phyloP scores from a whole-genome alignment of 2,797 vertebrate species.

The Phrynocephalus forsythii region DNA sequence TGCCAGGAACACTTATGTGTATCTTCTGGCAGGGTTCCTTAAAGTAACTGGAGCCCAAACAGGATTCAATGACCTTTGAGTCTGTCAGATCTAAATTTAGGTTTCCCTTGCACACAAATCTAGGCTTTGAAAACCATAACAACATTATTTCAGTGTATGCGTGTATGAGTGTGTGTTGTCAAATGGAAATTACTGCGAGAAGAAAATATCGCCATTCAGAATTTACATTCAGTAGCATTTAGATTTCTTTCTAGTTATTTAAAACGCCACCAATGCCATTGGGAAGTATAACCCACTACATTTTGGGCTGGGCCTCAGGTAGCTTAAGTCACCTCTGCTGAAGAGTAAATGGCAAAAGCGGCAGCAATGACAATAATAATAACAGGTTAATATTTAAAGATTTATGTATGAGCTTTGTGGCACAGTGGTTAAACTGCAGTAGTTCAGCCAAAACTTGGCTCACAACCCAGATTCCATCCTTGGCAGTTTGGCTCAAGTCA shows the following conservation, averaged over 20 bases:
- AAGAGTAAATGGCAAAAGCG: neutral
- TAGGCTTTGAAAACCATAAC: neutral
- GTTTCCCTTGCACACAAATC: neutral
- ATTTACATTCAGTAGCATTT: neutral
- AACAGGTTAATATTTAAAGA: neutral
- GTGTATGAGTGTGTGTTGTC: neutral
- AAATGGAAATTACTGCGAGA: neutral
- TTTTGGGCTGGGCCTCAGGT: neutral
- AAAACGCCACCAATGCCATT: neutral
- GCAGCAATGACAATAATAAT: no score
- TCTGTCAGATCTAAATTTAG: slow-evolving; percentile 62
- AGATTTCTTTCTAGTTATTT: neutral
- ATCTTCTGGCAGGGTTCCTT: neutral
- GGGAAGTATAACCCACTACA: neutral
- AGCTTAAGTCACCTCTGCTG: neutral
- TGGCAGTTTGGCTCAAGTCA: no score
- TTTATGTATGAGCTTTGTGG: neutral
- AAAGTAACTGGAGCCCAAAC: neutral
- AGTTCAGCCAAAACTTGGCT: no score
- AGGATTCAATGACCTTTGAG: slow-evolving; percentile 50
- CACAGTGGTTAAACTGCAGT: no score
- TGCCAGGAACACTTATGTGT: neutral
- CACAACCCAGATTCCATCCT: no score
- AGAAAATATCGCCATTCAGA: neutral
- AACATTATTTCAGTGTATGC: fast-evolving